Percentiles rank a stretch among this genome's conserved stretches.
Conservation (phyloP, 2,797 vertebrate species). For the Girardinus metallicus region DNA sequence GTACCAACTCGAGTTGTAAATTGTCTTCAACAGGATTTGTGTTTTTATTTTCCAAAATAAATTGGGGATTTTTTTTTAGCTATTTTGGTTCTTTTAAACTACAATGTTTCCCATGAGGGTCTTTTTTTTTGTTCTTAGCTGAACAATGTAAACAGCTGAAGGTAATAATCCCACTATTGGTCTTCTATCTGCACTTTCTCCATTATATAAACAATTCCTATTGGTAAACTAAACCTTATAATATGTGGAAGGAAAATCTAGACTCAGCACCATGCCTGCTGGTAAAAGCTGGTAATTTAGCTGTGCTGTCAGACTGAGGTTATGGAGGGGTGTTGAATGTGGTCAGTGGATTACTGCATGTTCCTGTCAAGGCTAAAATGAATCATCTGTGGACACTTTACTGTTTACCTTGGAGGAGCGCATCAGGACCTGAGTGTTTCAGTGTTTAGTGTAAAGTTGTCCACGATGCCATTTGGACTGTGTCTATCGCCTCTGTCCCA, state of each 20-base stretch:
- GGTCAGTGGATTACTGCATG: slow-evolving; percentile 43
- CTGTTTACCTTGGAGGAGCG: slow-evolving; percentile 65
- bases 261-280: neutral
- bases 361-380: slow-evolving; percentile 57
- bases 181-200: neutral
- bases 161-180: neutral
- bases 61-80: neutral
- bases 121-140: neutral
- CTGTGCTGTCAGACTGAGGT: slow-evolving; percentile 47
- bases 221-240: neutral
- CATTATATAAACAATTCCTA: neutral
- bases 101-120: neutral
- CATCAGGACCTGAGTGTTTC: slow-evolving; percentile 34
- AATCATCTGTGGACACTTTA: slow-evolving; percentile 40
- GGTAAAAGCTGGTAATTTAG: slow-evolving; percentile 29
- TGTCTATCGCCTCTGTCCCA: slow-evolving; percentile 31
- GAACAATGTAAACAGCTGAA: neutral
- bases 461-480: slow-evolving; percentile 57
- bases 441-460: slow-evolving; percentile 60
- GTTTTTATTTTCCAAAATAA: neutral
- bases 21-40: neutral
- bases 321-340: slow-evolving; percentile 40
- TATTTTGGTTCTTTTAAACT: no score
- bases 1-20: neutral
- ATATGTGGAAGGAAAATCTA: neutral